A percentile compares a stretch with the other conserved stretches of the same genome.
These are phyloP conservation scores for Zoanthus solanderi DNA, from an alignment of 92 coral and sea anemone genomes.

Conservation along the genomic window DNA sequence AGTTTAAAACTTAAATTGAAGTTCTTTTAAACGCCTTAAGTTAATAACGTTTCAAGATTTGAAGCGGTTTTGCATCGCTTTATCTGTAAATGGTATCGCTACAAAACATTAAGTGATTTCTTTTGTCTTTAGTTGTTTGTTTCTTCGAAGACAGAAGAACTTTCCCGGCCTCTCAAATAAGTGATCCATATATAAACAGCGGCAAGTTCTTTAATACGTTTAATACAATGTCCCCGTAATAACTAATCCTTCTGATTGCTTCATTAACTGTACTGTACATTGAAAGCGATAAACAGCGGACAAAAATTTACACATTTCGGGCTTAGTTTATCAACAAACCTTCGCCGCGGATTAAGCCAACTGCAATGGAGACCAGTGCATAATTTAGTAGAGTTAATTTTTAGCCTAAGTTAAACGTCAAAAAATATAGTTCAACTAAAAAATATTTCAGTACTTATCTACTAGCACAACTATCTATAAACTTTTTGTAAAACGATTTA, in stretches of 20 bases:
- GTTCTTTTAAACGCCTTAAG: constrained; percentile 4
- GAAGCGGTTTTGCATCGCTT: background rate
- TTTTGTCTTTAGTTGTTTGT: constrained; percentile 9
- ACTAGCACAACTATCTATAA: background rate
- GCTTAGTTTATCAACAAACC: constrained; percentile 39
- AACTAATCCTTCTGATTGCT: constrained; percentile 40
- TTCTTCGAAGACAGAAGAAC: constrained; percentile 35
- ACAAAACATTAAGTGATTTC: background rate
- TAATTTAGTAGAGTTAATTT: constrained; percentile 8
- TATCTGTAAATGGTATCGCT: background rate
- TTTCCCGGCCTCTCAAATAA: constrained; percentile 19
- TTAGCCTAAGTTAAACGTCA: background rate
- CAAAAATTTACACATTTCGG: constrained; percentile 41
- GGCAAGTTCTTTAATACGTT: constrained; percentile 44
- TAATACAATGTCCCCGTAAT: constrained; percentile 41
- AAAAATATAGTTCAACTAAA: background rate
- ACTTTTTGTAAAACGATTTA: background rate
- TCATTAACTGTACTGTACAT: constrained; percentile 50
- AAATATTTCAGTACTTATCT: too few relatives aligned
- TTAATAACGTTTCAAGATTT: background rate
- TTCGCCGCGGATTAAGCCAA: constrained; percentile 34
- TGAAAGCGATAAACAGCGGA: constrained; percentile 33
- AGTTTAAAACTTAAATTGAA: constrained; percentile 20
- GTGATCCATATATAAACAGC: constrained; percentile 27
- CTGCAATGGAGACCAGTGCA: background rate